Base-by-base conservation (phyloP, 2,113 vertebrate species). In the Agapornis roseicollis region DNA sequence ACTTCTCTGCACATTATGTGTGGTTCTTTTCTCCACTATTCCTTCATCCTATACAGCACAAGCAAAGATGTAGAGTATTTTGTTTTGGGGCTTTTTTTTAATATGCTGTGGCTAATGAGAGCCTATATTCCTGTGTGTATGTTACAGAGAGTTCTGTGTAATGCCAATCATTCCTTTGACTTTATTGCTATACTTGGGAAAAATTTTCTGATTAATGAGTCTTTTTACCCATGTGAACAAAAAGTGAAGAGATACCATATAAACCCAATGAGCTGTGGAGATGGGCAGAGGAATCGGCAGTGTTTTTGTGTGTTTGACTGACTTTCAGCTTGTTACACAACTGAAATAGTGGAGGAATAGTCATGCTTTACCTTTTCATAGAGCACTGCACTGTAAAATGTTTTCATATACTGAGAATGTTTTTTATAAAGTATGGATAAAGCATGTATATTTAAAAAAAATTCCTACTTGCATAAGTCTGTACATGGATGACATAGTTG, bases 151-250 rank as follows among this genome's bases (percentile, higher is more conserved):
- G 50, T 88, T 95, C 94, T 96, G 91, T 94, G 87, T 92, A 95
- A 90, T 89, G 89, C 73, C 94, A 96, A 80, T 97, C 92, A 96
- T 95, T 92, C 80, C 89, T 88, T 95, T 96, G 91, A 91, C 94
- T 98, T 96, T 89, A 95, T 63, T 94, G 97, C 89, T 80, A 78
- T 90, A 96, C 83, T 88, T 23, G 61, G 80, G 84, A 94, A 93
- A 93, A 97, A 95, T 49, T 81, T 95, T 97, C 83, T 80, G 39
- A 94, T 96, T 96, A 97, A 93, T 95, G 92, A 97, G 61, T 71
- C 89, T 91, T 95, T 94, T 88, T 88, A 80, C 52, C 72, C 82
- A 24, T 42, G 82, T 10, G 61, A 88, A 80, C 15, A 16, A 64
- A 80, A 86, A 80, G 14, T 0, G 82, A 86, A 88, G 87, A 44